These are phyloP conservation scores for Clivina fossor DNA, from an alignment of 2,888 invertebrate genomes.

Conservation along the genomic window DNA sequence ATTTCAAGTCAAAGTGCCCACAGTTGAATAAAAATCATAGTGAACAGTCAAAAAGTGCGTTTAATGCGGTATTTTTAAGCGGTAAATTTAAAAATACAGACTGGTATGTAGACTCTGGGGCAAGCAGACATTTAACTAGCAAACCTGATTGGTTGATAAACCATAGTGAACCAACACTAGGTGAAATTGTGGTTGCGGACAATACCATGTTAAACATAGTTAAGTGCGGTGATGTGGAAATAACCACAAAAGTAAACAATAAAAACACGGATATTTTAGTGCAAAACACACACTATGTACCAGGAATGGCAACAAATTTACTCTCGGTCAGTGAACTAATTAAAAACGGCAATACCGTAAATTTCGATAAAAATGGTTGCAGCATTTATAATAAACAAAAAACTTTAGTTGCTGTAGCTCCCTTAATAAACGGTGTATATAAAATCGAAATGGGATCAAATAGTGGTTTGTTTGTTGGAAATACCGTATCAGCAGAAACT, in stretches of 20 bases:
- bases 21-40: too few relatives aligned
- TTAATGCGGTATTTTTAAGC: constrained; percentile 9
- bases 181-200: background rate
- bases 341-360: background rate
- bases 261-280: background rate
- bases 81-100: constrained; percentile 6
- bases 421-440: background rate
- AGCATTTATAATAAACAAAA: background rate
- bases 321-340: background rate
- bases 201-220: background rate
- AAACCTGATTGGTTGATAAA: constrained; percentile 4
- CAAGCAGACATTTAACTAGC: constrained; percentile 5
- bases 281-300: background rate
- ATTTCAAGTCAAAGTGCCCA: too few relatives aligned
- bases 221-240: background rate
- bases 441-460: constrained; percentile 14
- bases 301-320: background rate
- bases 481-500: background rate
- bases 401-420: background rate
- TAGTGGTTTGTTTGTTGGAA: background rate
- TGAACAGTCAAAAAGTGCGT: background rate
- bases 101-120: constrained; percentile 7
- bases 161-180: background rate
- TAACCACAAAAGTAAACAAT: background rate
- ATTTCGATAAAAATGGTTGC: background rate